Evolutionary conservation across 2,888 invertebrate species (phyloP), one percentile per base, ranked within the genome.

Genomic region (Acronicta aceris): DNA sequence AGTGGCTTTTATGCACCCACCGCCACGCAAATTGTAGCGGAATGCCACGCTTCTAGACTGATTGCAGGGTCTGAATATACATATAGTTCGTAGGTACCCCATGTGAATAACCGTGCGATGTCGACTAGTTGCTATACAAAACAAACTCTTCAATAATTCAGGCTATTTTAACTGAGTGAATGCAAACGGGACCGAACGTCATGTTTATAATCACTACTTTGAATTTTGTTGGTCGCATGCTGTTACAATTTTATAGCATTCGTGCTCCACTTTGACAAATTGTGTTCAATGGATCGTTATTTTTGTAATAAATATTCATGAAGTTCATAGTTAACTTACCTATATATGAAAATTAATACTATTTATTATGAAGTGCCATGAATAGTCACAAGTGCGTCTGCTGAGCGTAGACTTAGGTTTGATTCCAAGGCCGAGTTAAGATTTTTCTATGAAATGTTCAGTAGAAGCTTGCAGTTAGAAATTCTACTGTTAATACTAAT

Each of bases 1-100:
- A 84, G 82, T 83, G 81, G 86, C 86, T 87, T 88, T 88, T 86
- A 89, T 87, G 83, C 86, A 84, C 71, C 84, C 82, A 79, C 81
- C 71, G 73, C 74, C 81, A 84, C 81, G 86, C 85, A 89, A 90
- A 89, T 88, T 86, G 87, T 82, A 84, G 82, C 79, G 79, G 79
- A 78, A 82, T 79, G 79, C 79, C 74, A 74, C 79, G 82, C 79
- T 85, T 83, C 84, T 81, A 83, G 84, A 84, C 83, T 88, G 88
- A 88, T 88, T 86, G 85, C 82, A 77, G 76, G 63, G 74, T 72
- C 73, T 73, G 65, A 64, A 66, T 66, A 76, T 16, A 33, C 0
- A 4, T 21, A 21, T 21, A 42, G 17, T 16, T 42, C 7, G 65
- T 70, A 78, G 43, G 45, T 59, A 72, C 77, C 60, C 62, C 62